Evolutionary conservation across 2,797 vertebrate species (phyloP).

Genomic region (Furcifer pardalis): DNA sequence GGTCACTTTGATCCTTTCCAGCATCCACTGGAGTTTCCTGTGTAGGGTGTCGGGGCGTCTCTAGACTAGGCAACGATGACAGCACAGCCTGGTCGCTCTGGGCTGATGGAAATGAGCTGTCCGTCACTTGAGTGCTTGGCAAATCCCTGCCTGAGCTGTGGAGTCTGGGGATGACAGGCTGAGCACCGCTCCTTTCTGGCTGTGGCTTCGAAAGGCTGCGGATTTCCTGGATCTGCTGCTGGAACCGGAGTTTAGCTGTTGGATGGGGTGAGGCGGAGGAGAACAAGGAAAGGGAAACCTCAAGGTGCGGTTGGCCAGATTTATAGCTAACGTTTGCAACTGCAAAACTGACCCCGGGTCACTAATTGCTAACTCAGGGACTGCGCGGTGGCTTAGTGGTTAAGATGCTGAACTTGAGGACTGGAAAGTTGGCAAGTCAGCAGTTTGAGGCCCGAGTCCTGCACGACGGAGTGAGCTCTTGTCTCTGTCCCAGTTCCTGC

Average conservation of each 20-base stretch:
- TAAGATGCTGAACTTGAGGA: no score
- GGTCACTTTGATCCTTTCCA: neutral
- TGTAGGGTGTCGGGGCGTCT: constrained; percentile 30
- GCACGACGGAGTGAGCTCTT: no score
- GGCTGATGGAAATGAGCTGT: neutral
- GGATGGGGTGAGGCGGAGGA: neutral
- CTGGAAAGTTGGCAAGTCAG: no score
- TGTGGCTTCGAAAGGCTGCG: constrained; percentile 11
- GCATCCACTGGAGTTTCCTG: no score
- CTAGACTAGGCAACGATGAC: constrained; percentile 36
- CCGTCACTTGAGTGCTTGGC: neutral
- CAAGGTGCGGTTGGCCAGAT: no score
- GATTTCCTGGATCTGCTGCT: constrained; percentile 56
- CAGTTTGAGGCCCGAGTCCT: no score
- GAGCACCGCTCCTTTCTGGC: neutral
- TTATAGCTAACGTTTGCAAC: no score
- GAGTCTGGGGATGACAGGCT: constrained; percentile 13
- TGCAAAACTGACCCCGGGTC: neutral
- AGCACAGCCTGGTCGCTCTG: neutral
- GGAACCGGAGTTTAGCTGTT: constrained; percentile 67
- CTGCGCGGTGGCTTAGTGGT: no score
- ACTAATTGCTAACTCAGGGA: no score
- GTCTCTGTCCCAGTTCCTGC: no score
- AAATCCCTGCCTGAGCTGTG: neutral
- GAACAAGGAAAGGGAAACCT: neutral